A percentile compares a stretch with the other conserved stretches of the same genome.
phyloP scores from a whole-genome alignment of 2,797 vertebrate species.

The Balearica regulorum region DNA sequence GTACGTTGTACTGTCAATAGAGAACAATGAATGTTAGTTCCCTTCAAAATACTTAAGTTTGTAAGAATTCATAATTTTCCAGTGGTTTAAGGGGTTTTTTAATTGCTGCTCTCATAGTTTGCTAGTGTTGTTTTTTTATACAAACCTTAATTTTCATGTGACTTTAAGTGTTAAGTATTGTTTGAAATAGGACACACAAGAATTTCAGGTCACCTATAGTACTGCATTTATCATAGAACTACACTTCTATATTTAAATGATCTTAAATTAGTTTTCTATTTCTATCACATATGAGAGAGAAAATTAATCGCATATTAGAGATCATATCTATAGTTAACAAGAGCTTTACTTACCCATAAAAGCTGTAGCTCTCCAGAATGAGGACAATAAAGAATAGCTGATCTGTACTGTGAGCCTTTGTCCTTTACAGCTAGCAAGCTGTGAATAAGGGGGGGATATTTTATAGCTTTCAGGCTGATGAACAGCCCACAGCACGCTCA shows the following conservation, averaged over 20 bases:
- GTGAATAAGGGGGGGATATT: constrained; percentile 34
- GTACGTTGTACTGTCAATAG: neutral
- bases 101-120: neutral
- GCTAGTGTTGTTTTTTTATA: neutral
- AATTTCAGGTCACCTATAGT: neutral
- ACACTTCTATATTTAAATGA: neutral
- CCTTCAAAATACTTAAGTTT: neutral
- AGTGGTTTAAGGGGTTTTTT: neutral
- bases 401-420: constrained; percentile 21
- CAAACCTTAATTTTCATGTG: neutral
- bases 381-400: constrained; percentile 28
- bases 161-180: neutral
- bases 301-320: neutral
- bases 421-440: constrained; percentile 56
- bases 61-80: neutral
- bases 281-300: neutral
- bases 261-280: neutral
- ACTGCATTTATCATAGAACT: neutral
- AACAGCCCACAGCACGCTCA: constrained; percentile 26
- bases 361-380: constrained; percentile 48
- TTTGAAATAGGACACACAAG: neutral
- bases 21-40: neutral
- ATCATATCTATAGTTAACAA: constrained; percentile 32
- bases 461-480: constrained; percentile 32
- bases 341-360: constrained; percentile 72